phyloP scores from a whole-genome alignment of 1,140 invertebrate species.

The Pseudoatta argentina region DNA sequence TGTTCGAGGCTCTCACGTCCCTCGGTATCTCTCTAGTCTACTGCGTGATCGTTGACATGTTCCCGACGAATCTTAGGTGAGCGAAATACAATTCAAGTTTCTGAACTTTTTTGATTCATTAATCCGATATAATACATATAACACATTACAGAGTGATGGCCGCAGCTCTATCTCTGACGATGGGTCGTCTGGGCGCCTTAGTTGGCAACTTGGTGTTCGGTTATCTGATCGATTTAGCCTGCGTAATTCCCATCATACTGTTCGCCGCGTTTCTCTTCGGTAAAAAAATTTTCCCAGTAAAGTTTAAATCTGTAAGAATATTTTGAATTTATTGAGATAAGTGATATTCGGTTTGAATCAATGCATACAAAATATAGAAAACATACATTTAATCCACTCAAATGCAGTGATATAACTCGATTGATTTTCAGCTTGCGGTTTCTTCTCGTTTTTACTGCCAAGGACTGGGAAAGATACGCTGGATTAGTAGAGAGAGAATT shows the following conservation, averaged over 20 bases:
- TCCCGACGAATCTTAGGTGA: constrained; percentile 92
- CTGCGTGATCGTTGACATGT: constrained; percentile 92
- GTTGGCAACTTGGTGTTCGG: constrained; percentile 90
- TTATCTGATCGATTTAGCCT: constrained; percentile 91
- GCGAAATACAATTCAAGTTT: not conserved
- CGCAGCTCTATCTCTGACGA: constrained; percentile 90
- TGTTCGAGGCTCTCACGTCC: constrained; percentile 92
- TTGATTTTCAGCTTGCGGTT: constrained; percentile 88
- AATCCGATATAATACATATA: not conserved
- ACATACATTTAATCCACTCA: not conserved
- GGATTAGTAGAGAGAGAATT: constrained; percentile 82
- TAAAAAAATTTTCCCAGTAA: constrained; percentile 83
- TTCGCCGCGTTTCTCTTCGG: constrained; percentile 90
- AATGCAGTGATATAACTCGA: constrained; percentile 51
- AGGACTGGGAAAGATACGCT: constrained; percentile 90
- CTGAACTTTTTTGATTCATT: constrained; percentile 28
- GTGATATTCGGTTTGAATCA: not conserved
- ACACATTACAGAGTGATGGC: constrained; percentile 89
- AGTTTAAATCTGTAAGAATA: too few relatives aligned
- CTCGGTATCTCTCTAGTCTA: constrained; percentile 91
- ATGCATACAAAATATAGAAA: not conserved
- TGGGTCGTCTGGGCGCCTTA: constrained; percentile 90
- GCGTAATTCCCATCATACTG: constrained; percentile 89
- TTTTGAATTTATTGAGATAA: too few relatives aligned
- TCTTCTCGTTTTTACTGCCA: constrained; percentile 89